Conservation (phyloP, 2,113 vertebrate species). For the Rhynchomys soricoides region DNA sequence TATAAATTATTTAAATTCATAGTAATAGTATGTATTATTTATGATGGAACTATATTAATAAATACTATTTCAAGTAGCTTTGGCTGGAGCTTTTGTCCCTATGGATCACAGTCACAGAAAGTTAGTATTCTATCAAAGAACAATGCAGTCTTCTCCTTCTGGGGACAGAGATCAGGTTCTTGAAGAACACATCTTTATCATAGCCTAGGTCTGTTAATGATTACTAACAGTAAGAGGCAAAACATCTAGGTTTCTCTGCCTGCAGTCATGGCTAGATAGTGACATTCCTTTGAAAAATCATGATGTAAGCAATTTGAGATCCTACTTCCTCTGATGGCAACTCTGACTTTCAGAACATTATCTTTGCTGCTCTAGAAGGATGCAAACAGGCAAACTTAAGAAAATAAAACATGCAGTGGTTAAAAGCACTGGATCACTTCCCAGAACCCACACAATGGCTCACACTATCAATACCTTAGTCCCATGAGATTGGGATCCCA, state of each 20-base stretch:
- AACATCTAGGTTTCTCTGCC: neutral
- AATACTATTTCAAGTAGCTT: conserved; percentile 81
- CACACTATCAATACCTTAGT: neutral
- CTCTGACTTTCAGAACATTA: neutral
- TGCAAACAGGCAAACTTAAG: conserved; percentile 8
- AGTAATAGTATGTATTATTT: conserved; percentile 86
- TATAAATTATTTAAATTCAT: conserved; percentile 84
- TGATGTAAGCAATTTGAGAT: neutral
- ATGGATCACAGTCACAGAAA: conserved; percentile 66
- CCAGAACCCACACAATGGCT: neutral
- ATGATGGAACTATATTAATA: conserved; percentile 82
- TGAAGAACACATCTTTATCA: neutral
- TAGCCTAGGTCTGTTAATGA: neutral
- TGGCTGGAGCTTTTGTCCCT: conserved; percentile 56
- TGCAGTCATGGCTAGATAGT: neutral
- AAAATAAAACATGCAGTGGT: neutral
- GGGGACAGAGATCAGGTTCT: conserved; percentile 46
- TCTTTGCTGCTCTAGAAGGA: neutral
- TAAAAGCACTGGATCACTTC: neutral
- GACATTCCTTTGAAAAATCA: conserved; percentile 26
- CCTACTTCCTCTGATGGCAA: neutral
- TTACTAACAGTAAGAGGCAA: neutral
- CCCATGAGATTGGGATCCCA: neutral
- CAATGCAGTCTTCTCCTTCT: conserved; percentile 41
- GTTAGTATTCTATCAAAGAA: conserved; percentile 74